Base-by-base conservation (phyloP, 2,113 vertebrate genomes). In the Lampris megalopsis region DNA sequence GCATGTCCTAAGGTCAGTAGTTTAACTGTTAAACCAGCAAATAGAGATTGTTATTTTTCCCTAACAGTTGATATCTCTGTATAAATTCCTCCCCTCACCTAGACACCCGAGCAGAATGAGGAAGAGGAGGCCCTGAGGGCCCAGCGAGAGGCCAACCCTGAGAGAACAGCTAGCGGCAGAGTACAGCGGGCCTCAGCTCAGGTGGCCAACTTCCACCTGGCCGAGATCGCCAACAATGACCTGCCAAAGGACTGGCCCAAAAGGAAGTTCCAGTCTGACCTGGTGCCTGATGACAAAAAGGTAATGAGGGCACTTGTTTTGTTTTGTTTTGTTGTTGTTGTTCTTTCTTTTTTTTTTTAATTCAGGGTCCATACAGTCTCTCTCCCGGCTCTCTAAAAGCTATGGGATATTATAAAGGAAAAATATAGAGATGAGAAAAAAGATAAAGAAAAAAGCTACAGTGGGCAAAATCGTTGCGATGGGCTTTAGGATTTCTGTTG, bases 201-300 rank as follows among this genome's bases (percentile, higher is more conserved):
- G 88, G 96, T 97, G 76, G 97, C 97, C 0, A 95, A 96, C 67
- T 97, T 96, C 85, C 96, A 98, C 85, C 91, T 99, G 74, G 96
- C 97, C 43, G 96, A 99, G 83, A 93, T 99, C 9, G 97, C 96
- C 80, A 96, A 94, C 79, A 96, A 95, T 47, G 97, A 98, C 11
- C 92, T 97, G 80, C 94, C 94, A 67, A 97, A 97, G 86, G 97
- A 99, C 73, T 98, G 97, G 96, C 96, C 97, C 57, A 98, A 97
- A 92, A 96, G 96, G 77, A 98, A 97, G 93, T 96, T 98, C 47
- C 95, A 96, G 80, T 96, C 94, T 7, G 97, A 99, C 89, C 92
- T 99, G 79, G 96, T 99, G 58, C 97, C 97, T 0, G 97, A 98
- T 47, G 97, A 97, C 86, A 94, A 96, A 52, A 95, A 95, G 93